These are phyloP conservation scores for Ia io DNA, from an alignment of 2,113 vertebrate genomes.

Conservation along the genomic window DNA sequence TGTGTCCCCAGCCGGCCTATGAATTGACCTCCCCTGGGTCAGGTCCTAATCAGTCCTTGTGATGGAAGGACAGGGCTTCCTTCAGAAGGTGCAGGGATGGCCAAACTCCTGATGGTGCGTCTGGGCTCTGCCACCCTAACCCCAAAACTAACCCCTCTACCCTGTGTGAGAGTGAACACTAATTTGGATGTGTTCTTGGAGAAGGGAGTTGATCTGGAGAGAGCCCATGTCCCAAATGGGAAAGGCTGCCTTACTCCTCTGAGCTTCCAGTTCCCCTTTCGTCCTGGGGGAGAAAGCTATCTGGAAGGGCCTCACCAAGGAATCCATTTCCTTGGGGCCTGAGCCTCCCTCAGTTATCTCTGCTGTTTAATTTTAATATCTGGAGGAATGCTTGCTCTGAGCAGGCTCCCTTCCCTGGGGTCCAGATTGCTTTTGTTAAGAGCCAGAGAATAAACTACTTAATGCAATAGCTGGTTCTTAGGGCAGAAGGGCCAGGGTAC, in stretches of 20 bases:
- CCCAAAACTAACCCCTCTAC: not conserved
- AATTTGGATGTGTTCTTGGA: not conserved
- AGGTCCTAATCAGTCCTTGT: not conserved
- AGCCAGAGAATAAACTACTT: not conserved
- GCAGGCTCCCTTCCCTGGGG: not conserved
- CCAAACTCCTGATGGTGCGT: not conserved
- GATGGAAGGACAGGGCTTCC: not conserved
- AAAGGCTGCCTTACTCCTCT: not conserved
- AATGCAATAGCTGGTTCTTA: not conserved
- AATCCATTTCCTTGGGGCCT: not conserved
- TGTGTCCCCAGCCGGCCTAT: not conserved
- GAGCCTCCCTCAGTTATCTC: not conserved
- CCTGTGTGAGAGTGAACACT: not conserved
- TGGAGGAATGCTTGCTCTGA: not conserved
- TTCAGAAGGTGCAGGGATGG: not conserved
- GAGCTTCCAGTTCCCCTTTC: not conserved
- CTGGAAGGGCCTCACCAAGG: not conserved
- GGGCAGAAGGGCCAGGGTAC: not conserved
- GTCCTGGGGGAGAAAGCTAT: not conserved
- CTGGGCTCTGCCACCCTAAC: not conserved
- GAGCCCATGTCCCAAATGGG: not conserved
- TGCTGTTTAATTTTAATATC: constrained; percentile 26
- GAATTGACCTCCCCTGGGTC: not conserved
- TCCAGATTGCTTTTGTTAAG: constrained; percentile 25
- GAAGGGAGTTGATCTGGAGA: not conserved